These are phyloP conservation scores for Euplagia quadripunctaria DNA, from an alignment of 2,888 invertebrate species.

Conservation along the genomic window DNA sequence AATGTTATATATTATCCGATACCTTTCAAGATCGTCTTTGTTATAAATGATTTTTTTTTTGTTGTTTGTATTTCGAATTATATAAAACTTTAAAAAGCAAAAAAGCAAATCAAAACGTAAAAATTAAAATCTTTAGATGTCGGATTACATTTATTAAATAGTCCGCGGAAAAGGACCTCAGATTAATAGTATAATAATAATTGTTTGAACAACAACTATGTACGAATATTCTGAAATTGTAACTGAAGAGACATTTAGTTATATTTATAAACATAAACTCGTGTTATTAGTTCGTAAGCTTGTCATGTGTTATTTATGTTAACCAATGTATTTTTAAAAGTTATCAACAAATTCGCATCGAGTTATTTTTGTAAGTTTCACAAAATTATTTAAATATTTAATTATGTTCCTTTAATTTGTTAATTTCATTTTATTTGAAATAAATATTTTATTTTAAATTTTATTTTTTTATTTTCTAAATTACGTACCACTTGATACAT, in stretches of 20 bases:
- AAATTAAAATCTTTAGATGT: neutral
- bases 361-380: slow-evolving; percentile 32
- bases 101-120: no score
- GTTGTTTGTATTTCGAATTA: no score
- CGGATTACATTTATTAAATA: neutral
- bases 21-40: no score
- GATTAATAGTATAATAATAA: neutral
- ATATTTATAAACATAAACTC: slow-evolving; percentile 27
- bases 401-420: slow-evolving; percentile 50
- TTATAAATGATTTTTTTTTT: no score
- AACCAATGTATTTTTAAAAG: slow-evolving; percentile 24
- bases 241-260: neutral
- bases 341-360: slow-evolving; percentile 31
- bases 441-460: slow-evolving; percentile 52
- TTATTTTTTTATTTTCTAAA: slow-evolving; percentile 22
- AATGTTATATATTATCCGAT: no score
- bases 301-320: slow-evolving; percentile 28
- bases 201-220: neutral
- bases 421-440: slow-evolving; percentile 56
- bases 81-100: no score
- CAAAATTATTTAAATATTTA: slow-evolving; percentile 30
- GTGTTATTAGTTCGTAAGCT: slow-evolving; percentile 54
- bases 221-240: neutral
- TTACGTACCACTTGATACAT: neutral
- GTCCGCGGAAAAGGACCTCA: neutral